Percentiles rank a stretch among this genome's conserved stretches.
These are phyloP conservation scores for Lordiphosa andalusiaca DNA, from an alignment of 2,888 invertebrate species.

Conservation along the genomic window DNA sequence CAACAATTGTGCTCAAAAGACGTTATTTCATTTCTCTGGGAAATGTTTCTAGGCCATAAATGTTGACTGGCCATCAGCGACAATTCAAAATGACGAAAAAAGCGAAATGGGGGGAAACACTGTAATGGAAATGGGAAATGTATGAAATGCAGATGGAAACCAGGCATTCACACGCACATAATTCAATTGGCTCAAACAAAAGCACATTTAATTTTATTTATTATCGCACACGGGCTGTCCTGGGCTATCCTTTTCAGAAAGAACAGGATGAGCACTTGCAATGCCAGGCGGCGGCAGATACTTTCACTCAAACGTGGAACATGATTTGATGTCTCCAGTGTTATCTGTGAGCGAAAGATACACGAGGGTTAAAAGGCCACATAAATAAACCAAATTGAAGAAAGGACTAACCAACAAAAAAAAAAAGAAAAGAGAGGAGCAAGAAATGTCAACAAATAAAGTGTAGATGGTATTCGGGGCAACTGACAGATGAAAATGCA, in stretches of 20 bases:
- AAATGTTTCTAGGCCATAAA: conserved; percentile 44
- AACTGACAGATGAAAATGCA: conserved; percentile 36
- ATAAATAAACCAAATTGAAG: conserved; percentile 52
- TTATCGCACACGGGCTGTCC: conserved; percentile 39
- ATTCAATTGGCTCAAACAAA: conserved; percentile 75
- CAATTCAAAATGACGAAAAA: conserved; percentile 33
- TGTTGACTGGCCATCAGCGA: conserved; percentile 38
- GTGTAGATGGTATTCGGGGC: conserved; percentile 49
- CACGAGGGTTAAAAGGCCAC: conserved; percentile 34
- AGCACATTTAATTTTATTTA: conserved; percentile 74
- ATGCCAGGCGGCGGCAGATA: conserved; percentile 55
- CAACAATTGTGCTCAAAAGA: no score
- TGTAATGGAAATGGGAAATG: conserved; percentile 17
- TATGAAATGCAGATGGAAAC: conserved; percentile 26
- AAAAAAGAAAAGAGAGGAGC: conserved; percentile 30
- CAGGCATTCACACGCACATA: conserved; percentile 76
- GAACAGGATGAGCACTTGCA: conserved; percentile 42
- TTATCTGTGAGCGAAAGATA: conserved; percentile 42
- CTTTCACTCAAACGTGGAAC: conserved; percentile 63
- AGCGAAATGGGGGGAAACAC: conserved; percentile 24
- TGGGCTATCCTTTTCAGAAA: conserved; percentile 47
- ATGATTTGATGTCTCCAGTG: conserved; percentile 62
- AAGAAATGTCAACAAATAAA: conserved; percentile 68
- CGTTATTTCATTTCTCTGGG: conserved; percentile 25
- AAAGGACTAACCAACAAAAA: conserved; percentile 23